Evolutionary conservation across 2,888 invertebrate genomes (phyloP).

Genomic region (Baccha elongata): DNA sequence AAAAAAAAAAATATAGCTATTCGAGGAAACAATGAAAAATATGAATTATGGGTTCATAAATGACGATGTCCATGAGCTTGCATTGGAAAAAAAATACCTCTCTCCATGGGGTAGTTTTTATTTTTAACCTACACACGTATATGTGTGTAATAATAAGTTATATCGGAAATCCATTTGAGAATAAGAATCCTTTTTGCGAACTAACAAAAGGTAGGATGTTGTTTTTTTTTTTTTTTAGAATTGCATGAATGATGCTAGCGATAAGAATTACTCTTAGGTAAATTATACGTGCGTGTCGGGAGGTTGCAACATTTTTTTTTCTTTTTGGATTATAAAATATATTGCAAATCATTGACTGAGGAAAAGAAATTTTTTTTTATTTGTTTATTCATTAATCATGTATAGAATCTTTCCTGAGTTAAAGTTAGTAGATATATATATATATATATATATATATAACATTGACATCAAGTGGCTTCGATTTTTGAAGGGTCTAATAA

Average conservation of each 20-base stretch:
- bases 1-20: background rate
- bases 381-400: conserved; percentile 4
- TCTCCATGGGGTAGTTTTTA: background rate
- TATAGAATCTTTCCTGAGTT: too few relatives aligned
- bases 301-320: background rate
- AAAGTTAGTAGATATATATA: too few relatives aligned
- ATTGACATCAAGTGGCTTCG: too few relatives aligned
- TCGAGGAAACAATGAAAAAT: conserved; percentile 5
- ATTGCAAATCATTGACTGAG: conserved; percentile 6
- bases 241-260: conserved; percentile 1
- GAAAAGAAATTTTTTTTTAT: background rate
- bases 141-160: background rate
- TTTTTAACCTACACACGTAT: background rate
- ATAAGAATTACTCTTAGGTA: background rate
- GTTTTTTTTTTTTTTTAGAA: background rate
- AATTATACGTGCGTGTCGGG: conserved; percentile 17
- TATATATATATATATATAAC: too few relatives aligned
- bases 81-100: background rate
- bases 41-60: conserved; percentile 18
- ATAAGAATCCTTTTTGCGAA: background rate
- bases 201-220: conserved; percentile 1
- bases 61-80: background rate
- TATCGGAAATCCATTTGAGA: conserved; percentile 6
- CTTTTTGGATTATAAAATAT: background rate
- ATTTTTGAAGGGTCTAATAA: too few relatives aligned